Percentiles rank a stretch among this genome's conserved stretches.
Evolutionary conservation across 2,888 invertebrate species (phyloP).

Genomic region (Anthophora plumipes): DNA sequence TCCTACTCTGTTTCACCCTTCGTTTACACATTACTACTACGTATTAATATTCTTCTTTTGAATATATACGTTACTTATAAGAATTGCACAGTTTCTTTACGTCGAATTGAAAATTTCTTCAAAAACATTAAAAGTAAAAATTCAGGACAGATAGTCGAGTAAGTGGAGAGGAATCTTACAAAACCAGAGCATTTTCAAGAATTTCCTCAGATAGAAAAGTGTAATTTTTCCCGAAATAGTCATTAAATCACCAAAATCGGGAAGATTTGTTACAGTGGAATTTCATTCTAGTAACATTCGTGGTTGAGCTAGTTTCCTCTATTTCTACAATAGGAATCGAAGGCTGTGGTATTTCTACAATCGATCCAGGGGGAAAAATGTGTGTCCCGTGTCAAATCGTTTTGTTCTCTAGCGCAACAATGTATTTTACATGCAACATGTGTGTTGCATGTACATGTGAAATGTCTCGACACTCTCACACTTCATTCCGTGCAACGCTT

Average conservation of each 20-base stretch:
- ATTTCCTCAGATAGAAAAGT: no score
- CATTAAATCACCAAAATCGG: background rate
- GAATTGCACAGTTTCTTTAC: no score
- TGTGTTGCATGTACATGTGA: background rate
- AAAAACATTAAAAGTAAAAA: no score
- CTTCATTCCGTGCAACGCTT: constrained; percentile 8
- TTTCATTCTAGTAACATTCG: constrained; percentile 1
- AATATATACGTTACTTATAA: no score
- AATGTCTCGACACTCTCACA: background rate
- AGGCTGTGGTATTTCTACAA: background rate
- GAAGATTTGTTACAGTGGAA: background rate
- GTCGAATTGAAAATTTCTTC: no score
- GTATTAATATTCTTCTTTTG: no score
- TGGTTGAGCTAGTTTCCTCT: background rate
- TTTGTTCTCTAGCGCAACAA: background rate
- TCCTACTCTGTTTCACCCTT: background rate
- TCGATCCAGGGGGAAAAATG: background rate
- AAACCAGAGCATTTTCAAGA: no score
- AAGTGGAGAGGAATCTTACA: no score
- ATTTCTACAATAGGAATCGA: background rate
- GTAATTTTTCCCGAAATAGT: background rate
- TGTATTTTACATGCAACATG: background rate
- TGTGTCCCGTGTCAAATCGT: background rate
- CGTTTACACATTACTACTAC: background rate
- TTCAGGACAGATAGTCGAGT: no score